These are phyloP conservation scores for Xenopus laevis DNA, from an alignment of 2,113 vertebrate species.

Conservation along the genomic window DNA sequence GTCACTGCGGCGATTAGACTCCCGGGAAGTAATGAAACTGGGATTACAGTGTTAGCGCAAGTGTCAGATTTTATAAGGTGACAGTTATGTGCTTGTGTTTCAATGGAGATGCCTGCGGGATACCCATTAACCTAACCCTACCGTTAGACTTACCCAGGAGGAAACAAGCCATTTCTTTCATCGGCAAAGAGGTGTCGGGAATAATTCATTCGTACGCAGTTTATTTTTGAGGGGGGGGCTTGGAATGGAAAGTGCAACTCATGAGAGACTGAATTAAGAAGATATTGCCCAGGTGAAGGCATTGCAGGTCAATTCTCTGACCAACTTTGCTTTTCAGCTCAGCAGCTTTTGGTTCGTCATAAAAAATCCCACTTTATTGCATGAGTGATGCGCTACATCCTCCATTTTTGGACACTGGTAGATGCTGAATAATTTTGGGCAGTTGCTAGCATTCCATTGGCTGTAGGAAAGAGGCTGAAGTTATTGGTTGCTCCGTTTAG, in stretches of 20 bases:
- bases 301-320: too few species aligned
- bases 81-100: not conserved
- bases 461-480: too few species aligned
- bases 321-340: too few species aligned
- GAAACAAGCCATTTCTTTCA: not conserved
- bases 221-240: not conserved
- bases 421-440: too few species aligned
- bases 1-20: not conserved
- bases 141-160: not conserved
- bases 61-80: not conserved
- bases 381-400: too few species aligned
- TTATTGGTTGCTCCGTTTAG: too few species aligned
- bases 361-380: too few species aligned
- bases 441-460: too few species aligned
- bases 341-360: too few species aligned
- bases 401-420: too few species aligned
- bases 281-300: too few species aligned
- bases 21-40: not conserved
- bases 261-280: too few species aligned
- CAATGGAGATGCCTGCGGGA: not conserved
- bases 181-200: not conserved
- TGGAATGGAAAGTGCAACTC: not conserved
- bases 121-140: not conserved
- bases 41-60: not conserved
- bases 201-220: conserved; percentile 13